These are phyloP conservation scores for Scaeva pyrastri DNA, from an alignment of 2,888 invertebrate species.

Conservation along the genomic window DNA sequence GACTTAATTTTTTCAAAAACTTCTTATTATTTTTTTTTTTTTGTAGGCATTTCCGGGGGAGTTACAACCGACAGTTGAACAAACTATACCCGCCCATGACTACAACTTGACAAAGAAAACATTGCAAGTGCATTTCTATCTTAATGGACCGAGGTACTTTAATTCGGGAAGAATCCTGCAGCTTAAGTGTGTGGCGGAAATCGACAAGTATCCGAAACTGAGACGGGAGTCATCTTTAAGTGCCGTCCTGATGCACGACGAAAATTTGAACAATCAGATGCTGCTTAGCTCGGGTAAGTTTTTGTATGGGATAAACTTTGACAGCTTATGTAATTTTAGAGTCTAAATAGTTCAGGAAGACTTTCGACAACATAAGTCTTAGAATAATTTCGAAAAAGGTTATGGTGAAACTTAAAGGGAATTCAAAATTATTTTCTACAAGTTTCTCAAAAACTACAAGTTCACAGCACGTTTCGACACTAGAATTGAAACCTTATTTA, in stretches of 20 bases:
- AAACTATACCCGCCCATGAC: constrained; percentile 81
- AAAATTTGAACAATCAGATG: constrained; percentile 82
- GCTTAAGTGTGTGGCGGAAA: constrained; percentile 82
- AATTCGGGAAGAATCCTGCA: constrained; percentile 78
- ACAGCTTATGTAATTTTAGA: too few relatives aligned
- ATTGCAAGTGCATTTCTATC: constrained; percentile 81
- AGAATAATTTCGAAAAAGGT: too few relatives aligned
- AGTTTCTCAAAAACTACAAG: too few relatives aligned
- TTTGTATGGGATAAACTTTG: not conserved
- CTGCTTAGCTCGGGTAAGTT: constrained; percentile 81
- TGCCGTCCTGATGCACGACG: constrained; percentile 80
- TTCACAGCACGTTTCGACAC: too few relatives aligned
- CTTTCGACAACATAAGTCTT: too few relatives aligned
- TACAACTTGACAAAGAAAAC: constrained; percentile 81
- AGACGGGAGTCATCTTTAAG: constrained; percentile 79
- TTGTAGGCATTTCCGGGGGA: constrained; percentile 79
- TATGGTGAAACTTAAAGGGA: too few relatives aligned
- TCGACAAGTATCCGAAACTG: constrained; percentile 80
- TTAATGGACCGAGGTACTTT: constrained; percentile 81
- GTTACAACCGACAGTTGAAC: constrained; percentile 80
- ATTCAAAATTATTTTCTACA: too few relatives aligned
- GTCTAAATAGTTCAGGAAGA: too few relatives aligned
- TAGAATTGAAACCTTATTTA: too few relatives aligned
- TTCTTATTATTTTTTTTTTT: not conserved
- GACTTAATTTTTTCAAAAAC: not conserved